Evolutionary conservation across 1,140 invertebrate species (phyloP).

Genomic region (Phymastichus coffea): DNA sequence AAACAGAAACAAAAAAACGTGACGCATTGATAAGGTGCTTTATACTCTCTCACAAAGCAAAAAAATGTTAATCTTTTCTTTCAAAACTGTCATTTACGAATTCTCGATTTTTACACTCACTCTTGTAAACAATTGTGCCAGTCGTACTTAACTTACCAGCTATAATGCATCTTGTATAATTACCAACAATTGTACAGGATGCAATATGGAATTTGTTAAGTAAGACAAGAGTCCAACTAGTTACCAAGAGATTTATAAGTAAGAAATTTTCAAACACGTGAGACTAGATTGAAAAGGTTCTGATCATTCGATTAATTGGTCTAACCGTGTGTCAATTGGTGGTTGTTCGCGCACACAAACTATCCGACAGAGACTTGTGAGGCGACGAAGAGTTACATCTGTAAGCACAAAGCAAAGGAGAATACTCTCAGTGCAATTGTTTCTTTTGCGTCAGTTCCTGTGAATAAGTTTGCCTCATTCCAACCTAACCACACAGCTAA

Average conservation of each 20-base stretch:
- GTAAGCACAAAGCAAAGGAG: conserved; percentile 59
- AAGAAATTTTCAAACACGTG: conserved; percentile 17
- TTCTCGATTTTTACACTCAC: too few relatives aligned
- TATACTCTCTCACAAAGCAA: conserved; percentile 11
- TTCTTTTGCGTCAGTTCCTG: conserved; percentile 48
- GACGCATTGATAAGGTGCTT: conserved; percentile 43
- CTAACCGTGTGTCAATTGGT: conserved; percentile 56
- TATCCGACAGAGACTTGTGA: conserved; percentile 53
- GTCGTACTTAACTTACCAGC: too few relatives aligned
- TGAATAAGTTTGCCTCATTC: conserved; percentile 45
- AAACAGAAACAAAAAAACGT: conserved; percentile 58
- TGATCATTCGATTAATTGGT: conserved; percentile 37
- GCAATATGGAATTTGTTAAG: too few relatives aligned
- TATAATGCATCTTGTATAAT: too few relatives aligned
- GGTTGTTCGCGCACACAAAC: conserved; percentile 52
- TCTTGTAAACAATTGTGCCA: too few relatives aligned
- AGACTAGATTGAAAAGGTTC: conserved; percentile 33
- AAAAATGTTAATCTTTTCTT: not conserved
- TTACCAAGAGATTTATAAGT: too few relatives aligned
- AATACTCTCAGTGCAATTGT: conserved; percentile 53
- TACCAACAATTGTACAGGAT: too few relatives aligned
- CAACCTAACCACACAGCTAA: conserved; percentile 49
- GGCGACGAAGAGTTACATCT: conserved; percentile 57
- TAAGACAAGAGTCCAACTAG: too few relatives aligned
- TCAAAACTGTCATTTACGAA: not conserved